These are phyloP conservation scores for Anabas testudineus DNA, from an alignment of 2,797 vertebrate genomes.

Conservation along the genomic window DNA sequence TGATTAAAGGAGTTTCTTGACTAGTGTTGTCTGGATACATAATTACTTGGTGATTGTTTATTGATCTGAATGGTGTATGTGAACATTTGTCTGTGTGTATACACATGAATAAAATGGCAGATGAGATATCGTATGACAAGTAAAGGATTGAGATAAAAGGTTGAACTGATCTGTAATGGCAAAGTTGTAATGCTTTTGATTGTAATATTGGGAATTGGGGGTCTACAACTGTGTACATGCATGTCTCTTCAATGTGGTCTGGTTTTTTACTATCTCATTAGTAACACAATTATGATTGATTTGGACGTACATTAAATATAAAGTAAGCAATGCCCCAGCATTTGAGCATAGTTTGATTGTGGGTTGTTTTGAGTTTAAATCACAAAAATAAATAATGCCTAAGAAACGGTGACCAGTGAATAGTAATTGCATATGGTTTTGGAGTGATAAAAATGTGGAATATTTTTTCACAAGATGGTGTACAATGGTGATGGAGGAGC, in stretches of 20 bases:
- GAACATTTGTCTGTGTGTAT: background rate
- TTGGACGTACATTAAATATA: no score
- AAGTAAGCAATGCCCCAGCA: no score
- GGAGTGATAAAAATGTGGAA: no score
- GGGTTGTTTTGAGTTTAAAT: no score
- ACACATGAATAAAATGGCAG: slow-evolving; percentile 1
- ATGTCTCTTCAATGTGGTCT: slow-evolving; percentile 3
- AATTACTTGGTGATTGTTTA: slow-evolving; percentile 20
- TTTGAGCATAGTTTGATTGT: no score
- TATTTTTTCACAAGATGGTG: no score
- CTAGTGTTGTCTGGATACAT: background rate
- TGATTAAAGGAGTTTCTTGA: background rate
- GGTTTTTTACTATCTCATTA: slow-evolving; percentile 38
- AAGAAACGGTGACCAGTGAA: no score
- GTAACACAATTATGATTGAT: no score
- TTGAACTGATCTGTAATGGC: slow-evolving; percentile 46
- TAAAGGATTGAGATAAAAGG: slow-evolving; percentile 47
- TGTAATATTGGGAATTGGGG: slow-evolving; percentile 17
- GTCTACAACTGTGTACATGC: slow-evolving; percentile 10
- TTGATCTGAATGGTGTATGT: slow-evolving; percentile 3
- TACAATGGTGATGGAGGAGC: no score
- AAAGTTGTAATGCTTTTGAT: slow-evolving; percentile 46
- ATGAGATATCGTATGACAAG: slow-evolving; percentile 32
- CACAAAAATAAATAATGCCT: no score
- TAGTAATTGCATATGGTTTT: no score